A percentile compares a stretch with the other conserved stretches of the same genome.
Conservation (phyloP, 1,140 invertebrate species). For the Platorchestia sp. region DNA sequence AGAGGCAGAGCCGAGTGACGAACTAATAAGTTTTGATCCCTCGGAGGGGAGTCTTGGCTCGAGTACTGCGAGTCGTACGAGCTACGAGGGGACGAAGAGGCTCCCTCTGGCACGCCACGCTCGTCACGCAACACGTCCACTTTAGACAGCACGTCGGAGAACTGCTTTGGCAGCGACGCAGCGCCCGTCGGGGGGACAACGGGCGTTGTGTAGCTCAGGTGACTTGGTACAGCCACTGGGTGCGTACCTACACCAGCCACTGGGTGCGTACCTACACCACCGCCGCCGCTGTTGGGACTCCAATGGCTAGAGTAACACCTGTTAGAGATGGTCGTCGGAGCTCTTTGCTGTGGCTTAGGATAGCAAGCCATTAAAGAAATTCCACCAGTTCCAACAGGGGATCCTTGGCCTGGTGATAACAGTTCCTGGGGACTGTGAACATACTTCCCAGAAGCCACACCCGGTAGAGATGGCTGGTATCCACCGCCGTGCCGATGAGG, state of each 20-base stretch:
- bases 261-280: slow-evolving; percentile 44
- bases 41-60: slow-evolving; percentile 58
- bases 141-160: slow-evolving; percentile 62
- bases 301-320: slow-evolving; percentile 17
- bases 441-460: background rate
- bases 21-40: slow-evolving; percentile 20
- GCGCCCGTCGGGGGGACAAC: slow-evolving; percentile 61
- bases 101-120: slow-evolving; percentile 64
- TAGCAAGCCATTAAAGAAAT: slow-evolving; percentile 44
- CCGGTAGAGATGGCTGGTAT: background rate
- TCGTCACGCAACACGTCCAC: slow-evolving; percentile 62
- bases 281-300: background rate
- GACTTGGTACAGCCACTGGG: slow-evolving; percentile 61
- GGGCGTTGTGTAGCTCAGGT: slow-evolving; percentile 67
- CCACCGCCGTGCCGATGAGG: background rate
- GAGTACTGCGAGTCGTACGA: slow-evolving; percentile 64
- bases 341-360: slow-evolving; percentile 22
- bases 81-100: slow-evolving; percentile 65
- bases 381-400: slow-evolving; percentile 20
- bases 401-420: slow-evolving; percentile 3
- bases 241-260: slow-evolving; percentile 49
- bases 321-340: background rate
- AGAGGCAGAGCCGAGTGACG: slow-evolving; percentile 31
- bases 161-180: slow-evolving; percentile 58
- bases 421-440: slow-evolving; percentile 19